Conservation (phyloP, 2,797 vertebrate species). For the Smutsia temminckii region DNA sequence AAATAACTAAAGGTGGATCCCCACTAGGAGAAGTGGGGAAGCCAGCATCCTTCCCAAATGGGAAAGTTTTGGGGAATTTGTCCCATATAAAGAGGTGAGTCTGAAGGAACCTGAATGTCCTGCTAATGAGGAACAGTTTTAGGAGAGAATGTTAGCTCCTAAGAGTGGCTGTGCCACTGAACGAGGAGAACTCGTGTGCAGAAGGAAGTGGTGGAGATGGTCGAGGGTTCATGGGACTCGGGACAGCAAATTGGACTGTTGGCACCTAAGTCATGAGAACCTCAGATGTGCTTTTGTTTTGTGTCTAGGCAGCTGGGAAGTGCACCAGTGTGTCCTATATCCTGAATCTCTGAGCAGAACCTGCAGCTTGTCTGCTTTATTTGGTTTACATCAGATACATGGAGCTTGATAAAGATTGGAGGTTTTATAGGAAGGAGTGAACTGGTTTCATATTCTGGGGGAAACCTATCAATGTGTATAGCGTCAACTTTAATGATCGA, state of each 20-base stretch:
- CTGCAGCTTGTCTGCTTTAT: neutral
- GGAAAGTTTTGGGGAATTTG: too few species aligned
- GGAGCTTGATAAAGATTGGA: neutral
- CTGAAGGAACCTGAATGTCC: neutral
- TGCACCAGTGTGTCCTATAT: fast-evolving
- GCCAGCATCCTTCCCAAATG: fast-evolving
- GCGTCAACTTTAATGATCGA: fast-evolving
- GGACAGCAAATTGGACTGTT: neutral
- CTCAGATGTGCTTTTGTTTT: too few species aligned
- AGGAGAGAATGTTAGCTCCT: neutral
- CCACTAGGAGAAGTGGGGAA: fast-evolving
- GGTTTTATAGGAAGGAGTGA: neutral
- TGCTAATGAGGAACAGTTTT: neutral
- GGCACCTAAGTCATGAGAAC: fast-evolving
- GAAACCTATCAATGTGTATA: fast-evolving
- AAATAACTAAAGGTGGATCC: fast-evolving
- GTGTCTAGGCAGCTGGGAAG: too few species aligned
- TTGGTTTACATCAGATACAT: fast-evolving
- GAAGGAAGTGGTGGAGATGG: neutral
- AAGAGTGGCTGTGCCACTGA: fast-evolving
- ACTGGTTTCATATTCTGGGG: neutral
- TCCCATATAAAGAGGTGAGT: neutral
- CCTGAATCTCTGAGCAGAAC: neutral
- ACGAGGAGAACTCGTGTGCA: fast-evolving
- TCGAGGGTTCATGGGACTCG: fast-evolving